Conservation (phyloP, 2,888 invertebrate genomes). For the Mimumesa dahlbomi region DNA sequence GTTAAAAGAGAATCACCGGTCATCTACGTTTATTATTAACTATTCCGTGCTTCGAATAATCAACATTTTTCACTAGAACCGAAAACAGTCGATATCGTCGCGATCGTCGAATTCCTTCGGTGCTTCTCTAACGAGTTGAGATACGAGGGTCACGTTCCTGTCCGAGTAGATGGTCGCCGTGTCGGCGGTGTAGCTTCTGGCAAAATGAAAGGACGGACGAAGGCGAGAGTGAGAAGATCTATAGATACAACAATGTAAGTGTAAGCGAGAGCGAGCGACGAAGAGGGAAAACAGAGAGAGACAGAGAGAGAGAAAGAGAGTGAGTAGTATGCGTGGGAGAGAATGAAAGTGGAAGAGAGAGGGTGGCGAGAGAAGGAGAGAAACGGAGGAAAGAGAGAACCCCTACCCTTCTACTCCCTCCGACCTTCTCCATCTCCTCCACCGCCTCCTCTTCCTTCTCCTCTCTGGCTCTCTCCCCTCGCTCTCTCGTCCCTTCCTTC, state of each 20-base stretch:
- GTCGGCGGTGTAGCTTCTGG: conserved; percentile 51
- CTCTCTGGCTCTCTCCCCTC: conserved; percentile 46
- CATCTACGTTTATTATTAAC: too few relatives aligned
- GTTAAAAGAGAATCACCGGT: too few relatives aligned
- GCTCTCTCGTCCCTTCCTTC: conserved; percentile 63
- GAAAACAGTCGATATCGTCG: conserved; percentile 38
- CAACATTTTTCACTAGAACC: too few relatives aligned
- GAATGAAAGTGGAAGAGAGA: not conserved
- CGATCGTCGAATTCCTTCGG: conserved; percentile 25
- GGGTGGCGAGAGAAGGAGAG: conserved; percentile 1
- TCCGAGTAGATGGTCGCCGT: conserved; percentile 38
- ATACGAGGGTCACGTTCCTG: conserved; percentile 56
- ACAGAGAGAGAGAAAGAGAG: conserved; percentile 5
- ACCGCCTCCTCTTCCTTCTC: conserved; percentile 49
- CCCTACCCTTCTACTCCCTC: conserved; percentile 48
- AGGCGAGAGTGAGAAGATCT: conserved; percentile 40
- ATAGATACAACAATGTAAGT: conserved; percentile 5
- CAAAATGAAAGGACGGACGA: conserved; percentile 51
- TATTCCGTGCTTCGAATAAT: too few relatives aligned
- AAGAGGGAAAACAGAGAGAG: not conserved
- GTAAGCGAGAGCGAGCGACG: conserved; percentile 5
- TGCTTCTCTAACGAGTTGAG: conserved; percentile 43
- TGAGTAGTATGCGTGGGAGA: conserved; percentile 1
- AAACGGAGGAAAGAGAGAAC: conserved; percentile 10
- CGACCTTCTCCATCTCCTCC: conserved; percentile 51